Conservation (phyloP, 2,113 vertebrate species). For the Ascaphus truei region DNA sequence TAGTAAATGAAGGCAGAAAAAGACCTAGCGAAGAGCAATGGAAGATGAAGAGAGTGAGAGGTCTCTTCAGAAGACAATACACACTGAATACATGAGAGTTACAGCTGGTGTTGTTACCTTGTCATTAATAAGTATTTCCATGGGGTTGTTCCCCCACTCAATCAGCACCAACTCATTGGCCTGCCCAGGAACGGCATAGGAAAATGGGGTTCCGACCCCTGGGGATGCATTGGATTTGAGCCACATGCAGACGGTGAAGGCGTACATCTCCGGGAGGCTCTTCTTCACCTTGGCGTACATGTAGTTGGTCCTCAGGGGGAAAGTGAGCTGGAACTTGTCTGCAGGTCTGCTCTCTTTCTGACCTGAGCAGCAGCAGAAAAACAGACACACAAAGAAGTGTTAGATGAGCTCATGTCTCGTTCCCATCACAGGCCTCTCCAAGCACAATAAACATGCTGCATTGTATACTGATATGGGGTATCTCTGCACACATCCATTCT, state of each 20-base stretch:
- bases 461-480: too few relatives aligned
- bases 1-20: too few relatives aligned
- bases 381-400: background rate
- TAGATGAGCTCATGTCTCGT: too few relatives aligned
- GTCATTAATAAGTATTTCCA: conserved; percentile 96
- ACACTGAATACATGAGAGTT: background rate
- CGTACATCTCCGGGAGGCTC: conserved; percentile 94
- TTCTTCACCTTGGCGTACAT: conserved; percentile 96
- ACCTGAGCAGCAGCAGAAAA: conserved; percentile 55
- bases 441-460: too few relatives aligned
- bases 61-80: too few relatives aligned
- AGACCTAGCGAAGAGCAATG: too few relatives aligned
- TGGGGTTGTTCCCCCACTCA: conserved; percentile 94
- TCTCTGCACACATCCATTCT: background rate
- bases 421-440: too few relatives aligned
- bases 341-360: conserved; percentile 84
- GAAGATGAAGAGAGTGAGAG: too few relatives aligned
- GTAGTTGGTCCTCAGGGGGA: conserved; percentile 93
- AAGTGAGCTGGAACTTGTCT: conserved; percentile 92
- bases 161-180: conserved; percentile 95
- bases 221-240: conserved; percentile 91
- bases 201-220: conserved; percentile 90
- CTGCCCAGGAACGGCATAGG: conserved; percentile 88
- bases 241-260: conserved; percentile 94
- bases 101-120: conserved; percentile 66